These are phyloP conservation scores for Epinotia ramella DNA, from an alignment of 2,888 invertebrate species.

Conservation along the genomic window DNA sequence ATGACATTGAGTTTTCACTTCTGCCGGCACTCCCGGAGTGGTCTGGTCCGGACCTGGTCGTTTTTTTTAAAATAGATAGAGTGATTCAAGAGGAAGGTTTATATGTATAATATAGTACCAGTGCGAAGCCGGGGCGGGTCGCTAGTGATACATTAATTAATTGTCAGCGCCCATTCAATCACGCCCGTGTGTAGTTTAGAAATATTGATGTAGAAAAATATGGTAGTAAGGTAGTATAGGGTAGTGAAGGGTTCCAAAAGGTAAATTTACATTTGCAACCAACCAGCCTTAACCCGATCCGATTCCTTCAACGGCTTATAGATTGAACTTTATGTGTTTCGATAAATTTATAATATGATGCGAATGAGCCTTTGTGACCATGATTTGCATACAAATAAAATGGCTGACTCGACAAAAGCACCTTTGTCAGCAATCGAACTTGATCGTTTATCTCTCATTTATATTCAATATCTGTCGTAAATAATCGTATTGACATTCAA, in stretches of 20 bases:
- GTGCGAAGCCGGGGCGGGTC: no score
- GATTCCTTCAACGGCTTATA: constrained; percentile 47
- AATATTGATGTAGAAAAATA: background rate
- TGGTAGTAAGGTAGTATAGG: no score
- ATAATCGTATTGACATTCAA: constrained; percentile 81
- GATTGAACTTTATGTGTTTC: constrained; percentile 55
- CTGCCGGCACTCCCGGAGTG: no score
- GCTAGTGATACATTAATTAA: no score
- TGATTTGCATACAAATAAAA: constrained; percentile 83
- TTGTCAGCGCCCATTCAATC: no score
- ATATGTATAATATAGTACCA: no score
- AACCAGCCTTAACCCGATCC: constrained; percentile 22
- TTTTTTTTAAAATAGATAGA: no score
- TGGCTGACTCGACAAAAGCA: constrained; percentile 79
- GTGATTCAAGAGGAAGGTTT: no score
- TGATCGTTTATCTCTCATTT: constrained; percentile 81
- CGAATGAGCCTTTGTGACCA: constrained; percentile 64
- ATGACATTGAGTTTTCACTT: no score
- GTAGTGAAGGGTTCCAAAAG: background rate
- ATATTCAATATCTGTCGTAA: constrained; percentile 81
- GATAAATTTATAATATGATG: constrained; percentile 62
- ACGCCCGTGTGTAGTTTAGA: background rate
- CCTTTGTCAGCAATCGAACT: constrained; percentile 76
- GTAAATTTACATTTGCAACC: constrained; percentile 13
- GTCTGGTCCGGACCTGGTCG: no score